phyloP scores from a whole-genome alignment of 2,888 invertebrate species.

The Sepioteuthis lessoniana region DNA sequence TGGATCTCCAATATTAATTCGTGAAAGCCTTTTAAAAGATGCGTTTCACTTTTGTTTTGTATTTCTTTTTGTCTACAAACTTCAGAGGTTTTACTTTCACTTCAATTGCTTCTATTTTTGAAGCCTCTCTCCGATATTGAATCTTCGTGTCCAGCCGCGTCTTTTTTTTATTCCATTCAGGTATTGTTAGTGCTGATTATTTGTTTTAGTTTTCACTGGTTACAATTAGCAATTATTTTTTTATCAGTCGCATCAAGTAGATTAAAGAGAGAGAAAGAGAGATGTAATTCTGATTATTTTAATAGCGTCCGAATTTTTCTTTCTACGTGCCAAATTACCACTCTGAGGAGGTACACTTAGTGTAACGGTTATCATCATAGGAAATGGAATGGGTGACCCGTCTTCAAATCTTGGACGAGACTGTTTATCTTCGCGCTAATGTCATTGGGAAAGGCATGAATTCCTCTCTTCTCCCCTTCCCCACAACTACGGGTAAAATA shows the following conservation, averaged over 20 bases:
- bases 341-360: neutral
- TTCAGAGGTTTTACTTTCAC: neutral
- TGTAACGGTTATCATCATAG: no score
- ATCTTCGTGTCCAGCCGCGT: neutral
- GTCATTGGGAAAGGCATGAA: no score
- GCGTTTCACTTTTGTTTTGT: neutral
- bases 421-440: no score
- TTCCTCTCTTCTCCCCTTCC: no score
- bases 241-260: neutral
- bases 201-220: neutral
- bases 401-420: no score
- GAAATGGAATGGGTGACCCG: no score
- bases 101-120: constrained; percentile 18
- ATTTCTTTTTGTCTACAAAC: neutral
- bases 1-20: neutral
- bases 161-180: neutral
- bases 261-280: neutral
- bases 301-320: neutral
- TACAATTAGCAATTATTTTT: neutral
- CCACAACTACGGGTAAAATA: no score
- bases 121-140: neutral
- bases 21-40: neutral
- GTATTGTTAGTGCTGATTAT: neutral
- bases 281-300: neutral
- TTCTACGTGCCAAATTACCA: neutral